Evolutionary conservation across 1,140 invertebrate species (phyloP), one percentile per base, ranked within the genome.

Genomic region (Microplitis demolitor): DNA sequence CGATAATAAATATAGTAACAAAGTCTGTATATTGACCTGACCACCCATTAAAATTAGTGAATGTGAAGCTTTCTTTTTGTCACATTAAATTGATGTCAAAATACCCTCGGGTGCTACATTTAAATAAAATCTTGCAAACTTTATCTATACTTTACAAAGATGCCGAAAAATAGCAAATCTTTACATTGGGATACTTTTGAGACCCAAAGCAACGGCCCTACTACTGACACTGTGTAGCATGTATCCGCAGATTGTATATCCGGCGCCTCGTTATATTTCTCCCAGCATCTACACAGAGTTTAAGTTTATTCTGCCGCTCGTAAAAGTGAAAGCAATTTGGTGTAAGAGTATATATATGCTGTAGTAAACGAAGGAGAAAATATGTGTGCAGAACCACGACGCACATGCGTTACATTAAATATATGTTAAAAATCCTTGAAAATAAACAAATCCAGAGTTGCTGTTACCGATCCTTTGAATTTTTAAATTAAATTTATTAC

Each of bases 281-380:
- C 56, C 24, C 56, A 58, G n/a, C 69, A 70, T 70, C 68, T 33
- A 16, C 11, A 45, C 11, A 45, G 6, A 9, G 11, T 11, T 45
- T 45, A 45, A 45, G 39, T 45, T 45, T 9, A 50, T 14, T 16
- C 4, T 11, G 61, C 53, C 39, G 61, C 74, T 71, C 74, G 71
- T 79, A 79, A 79, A 79, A 79, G 78, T 79, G 78, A 79, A 79
- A 79, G 78, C 76, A 71, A 75, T 74, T 69, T 73, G 67, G 71
- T 58, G 66, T 72, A 73, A 73, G 35, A 51, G 66, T 61, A 63
- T 50, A 45, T 45, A 45, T 11, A 45, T 11, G 39, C 39, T 45
- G 39, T 45, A 51, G 63, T 33, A 66, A 71, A 58, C 77, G 71
- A 77, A 77, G 76, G 77, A 77, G 77, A 78, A 78, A 76, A 78